phyloP scores from a whole-genome alignment of 2,797 vertebrate genomes.

The Eutrigla gurnardus region DNA sequence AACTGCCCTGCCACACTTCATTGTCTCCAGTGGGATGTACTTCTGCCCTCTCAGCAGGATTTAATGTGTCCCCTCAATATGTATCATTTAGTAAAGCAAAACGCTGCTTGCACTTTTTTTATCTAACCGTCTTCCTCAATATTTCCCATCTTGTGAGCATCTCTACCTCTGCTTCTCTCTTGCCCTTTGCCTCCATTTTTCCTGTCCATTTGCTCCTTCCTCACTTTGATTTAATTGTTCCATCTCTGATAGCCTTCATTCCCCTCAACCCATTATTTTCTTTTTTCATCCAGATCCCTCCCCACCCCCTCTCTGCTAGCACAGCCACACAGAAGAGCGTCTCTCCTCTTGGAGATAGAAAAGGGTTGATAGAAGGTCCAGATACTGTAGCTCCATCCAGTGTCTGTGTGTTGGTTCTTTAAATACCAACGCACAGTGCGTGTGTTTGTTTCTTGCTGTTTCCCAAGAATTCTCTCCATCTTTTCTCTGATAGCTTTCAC shows the following conservation, averaged over 20 bases:
- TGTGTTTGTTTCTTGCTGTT: neutral
- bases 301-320: neutral
- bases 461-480: conserved; percentile 1
- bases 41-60: conserved; percentile 15
- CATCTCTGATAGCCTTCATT: conserved; percentile 7
- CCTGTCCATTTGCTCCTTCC: neutral
- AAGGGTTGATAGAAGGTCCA: neutral
- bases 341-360: neutral
- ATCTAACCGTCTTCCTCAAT: neutral
- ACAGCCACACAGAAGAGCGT: neutral
- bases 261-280: neutral
- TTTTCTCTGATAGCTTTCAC: conserved; percentile 3
- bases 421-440: neutral
- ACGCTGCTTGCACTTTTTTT: neutral
- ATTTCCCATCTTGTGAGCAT: neutral
- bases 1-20: neutral
- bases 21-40: neutral
- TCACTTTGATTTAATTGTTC: conserved; percentile 20
- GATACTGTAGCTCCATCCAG: neutral
- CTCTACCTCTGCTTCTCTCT: neutral
- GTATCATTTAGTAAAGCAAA: neutral
- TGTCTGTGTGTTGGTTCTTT: neutral
- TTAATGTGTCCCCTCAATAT: neutral
- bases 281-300: neutral
- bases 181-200: neutral